A percentile compares a stretch with the other conserved stretches of the same genome.
Evolutionary conservation across 2,888 invertebrate species (phyloP).

Genomic region (Andrena camellia): DNA sequence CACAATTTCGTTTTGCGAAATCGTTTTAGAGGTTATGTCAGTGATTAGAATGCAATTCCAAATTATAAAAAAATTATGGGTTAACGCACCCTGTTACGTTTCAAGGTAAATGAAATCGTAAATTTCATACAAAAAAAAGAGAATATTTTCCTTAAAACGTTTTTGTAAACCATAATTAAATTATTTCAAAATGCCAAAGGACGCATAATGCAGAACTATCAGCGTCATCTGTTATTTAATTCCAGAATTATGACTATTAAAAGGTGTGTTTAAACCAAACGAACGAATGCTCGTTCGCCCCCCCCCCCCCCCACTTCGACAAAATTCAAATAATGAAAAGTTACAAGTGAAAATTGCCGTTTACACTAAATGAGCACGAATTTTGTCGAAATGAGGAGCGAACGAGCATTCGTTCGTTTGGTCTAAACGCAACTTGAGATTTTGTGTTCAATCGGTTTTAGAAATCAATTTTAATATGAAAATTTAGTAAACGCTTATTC

Average conservation of each 20-base stretch:
- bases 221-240: constrained; percentile 42
- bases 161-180: background rate
- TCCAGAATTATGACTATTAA: background rate
- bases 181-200: background rate
- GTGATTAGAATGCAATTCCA: background rate
- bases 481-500: background rate
- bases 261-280: too few relatives aligned
- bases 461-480: constrained; percentile 8
- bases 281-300: too few relatives aligned
- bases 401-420: too few relatives aligned
- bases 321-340: too few relatives aligned
- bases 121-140: background rate
- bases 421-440: too few relatives aligned
- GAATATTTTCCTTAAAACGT: background rate
- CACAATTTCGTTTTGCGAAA: background rate
- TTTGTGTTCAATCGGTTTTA: background rate
- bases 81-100: background rate
- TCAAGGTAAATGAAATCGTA: background rate
- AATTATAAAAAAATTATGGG: background rate
- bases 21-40: constrained; percentile 22
- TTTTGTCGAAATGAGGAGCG: too few relatives aligned
- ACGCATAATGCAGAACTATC: background rate
- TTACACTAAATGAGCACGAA: too few relatives aligned
- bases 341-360: too few relatives aligned
- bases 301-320: too few relatives aligned